A percentile compares a stretch with the other conserved stretches of the same genome.
Conservation (phyloP, 2,113 vertebrate genomes). For the Mus pahari region DNA sequence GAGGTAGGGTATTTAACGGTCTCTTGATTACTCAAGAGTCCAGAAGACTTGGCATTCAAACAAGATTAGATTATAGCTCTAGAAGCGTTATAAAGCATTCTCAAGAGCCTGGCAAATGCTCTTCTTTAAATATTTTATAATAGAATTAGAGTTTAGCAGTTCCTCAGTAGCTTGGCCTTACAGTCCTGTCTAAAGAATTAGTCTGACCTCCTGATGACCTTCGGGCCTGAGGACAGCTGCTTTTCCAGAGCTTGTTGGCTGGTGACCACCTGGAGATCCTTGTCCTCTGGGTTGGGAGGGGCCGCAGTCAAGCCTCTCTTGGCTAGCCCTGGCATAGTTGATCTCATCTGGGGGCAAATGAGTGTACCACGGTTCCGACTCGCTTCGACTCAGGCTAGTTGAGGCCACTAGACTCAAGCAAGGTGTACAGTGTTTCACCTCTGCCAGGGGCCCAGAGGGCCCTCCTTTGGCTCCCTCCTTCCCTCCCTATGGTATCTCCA, state of each 20-base stretch:
- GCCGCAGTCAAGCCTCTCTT: neutral
- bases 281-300: neutral
- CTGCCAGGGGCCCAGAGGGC: no score
- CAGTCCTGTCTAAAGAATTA: neutral
- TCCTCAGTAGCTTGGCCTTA: conserved; percentile 44
- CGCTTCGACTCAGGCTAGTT: neutral
- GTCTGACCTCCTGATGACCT: conserved; percentile 54
- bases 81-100: neutral
- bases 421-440: neutral
- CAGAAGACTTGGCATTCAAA: conserved; percentile 19
- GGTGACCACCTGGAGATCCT: conserved; percentile 46
- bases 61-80: neutral
- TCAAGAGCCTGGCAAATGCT: neutral
- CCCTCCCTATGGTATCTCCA: neutral
- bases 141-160: neutral
- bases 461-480: neutral
- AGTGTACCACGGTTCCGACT: neutral
- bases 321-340: neutral
- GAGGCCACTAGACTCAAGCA: neutral
- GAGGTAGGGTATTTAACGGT: neutral
- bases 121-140: neutral
- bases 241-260: conserved; percentile 41
- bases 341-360: neutral
- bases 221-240: conserved; percentile 54
- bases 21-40: neutral